Percentiles rank a stretch among this genome's conserved stretches.
phyloP scores from a whole-genome alignment of 2,888 invertebrate species.

The Platerodrilus igneus region DNA sequence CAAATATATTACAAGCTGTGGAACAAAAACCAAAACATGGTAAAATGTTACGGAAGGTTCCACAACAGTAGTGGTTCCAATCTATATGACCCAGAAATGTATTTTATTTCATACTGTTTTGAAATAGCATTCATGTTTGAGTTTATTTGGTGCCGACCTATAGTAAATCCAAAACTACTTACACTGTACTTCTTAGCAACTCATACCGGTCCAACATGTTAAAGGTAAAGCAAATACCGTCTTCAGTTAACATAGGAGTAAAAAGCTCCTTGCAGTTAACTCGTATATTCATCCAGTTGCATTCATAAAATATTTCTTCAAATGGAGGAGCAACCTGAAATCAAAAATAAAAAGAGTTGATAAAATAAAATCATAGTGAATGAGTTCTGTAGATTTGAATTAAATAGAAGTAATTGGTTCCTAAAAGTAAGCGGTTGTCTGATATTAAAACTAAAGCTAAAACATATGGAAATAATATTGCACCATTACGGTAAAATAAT shows the following conservation, averaged over 20 bases:
- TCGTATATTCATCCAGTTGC: constrained; percentile 49
- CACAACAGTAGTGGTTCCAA: too few species aligned
- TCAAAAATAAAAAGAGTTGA: constrained; percentile 3
- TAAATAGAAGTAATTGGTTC: constrained; percentile 22
- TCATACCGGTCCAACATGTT: constrained; percentile 62
- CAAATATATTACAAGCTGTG: too few species aligned
- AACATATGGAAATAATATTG: too few species aligned
- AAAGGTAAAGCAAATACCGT: constrained; percentile 69
- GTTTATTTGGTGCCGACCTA: too few species aligned
- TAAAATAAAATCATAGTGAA: constrained; percentile 7
- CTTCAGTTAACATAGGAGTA: constrained; percentile 64
- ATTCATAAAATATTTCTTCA: constrained; percentile 41
- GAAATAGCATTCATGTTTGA: too few species aligned
- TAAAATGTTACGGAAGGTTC: too few species aligned
- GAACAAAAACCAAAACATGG: too few species aligned
- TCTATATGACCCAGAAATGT: too few species aligned
- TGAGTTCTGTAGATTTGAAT: background rate
- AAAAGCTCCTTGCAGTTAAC: constrained; percentile 56
- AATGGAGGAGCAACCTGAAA: constrained; percentile 44
- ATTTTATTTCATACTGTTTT: too few species aligned
- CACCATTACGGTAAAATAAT: too few species aligned
- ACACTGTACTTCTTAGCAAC: constrained; percentile 58
- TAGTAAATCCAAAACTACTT: too few species aligned
- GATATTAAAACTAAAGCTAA: constrained; percentile 55
- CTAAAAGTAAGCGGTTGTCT: too few species aligned